Evolutionary conservation across 2,888 invertebrate species (phyloP), one percentile per base, ranked within the genome.

Genomic region (Formica aserva): DNA sequence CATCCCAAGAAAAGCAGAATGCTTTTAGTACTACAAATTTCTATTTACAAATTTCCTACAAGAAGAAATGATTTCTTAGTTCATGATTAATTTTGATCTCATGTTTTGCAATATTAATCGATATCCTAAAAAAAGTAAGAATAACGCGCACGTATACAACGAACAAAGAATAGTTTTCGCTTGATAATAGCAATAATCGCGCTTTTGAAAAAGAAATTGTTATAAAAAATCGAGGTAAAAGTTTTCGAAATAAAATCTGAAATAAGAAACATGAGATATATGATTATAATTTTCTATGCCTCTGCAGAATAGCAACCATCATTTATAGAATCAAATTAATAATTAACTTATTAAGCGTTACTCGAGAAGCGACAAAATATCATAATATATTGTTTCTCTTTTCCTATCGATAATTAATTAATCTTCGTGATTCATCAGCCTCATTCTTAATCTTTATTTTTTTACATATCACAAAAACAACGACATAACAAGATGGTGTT

Each of bases 161-260:
- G 1, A 26, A 8, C 9, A n/a, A 57, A 66, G 41, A 48, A 41
- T 66, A 65, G 0, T 45, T 45, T 45, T 45, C 13, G 22, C 29
- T n/a, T 45, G 71, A 71, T 71, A 78, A 45, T 45, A 45, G 55
- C 72, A 18, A 55, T 69, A 41, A 45, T 60, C 57, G 32, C 57
- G 18, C 41, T 32, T 57, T 11, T n/a, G 22, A 57, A 48, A 55
- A 71, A 60, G 32, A 32, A 35, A 78, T 41, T 78, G 41, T 78
- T 66, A 41, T 15, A 29, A 67, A 6, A 35, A 26, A 22, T 22
- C 22, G 18, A 41, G 38, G 41, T 41, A 22, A 60, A 71, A 71
- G 18, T 78, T 71, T 45, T 60, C 32, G 18, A 22, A 45, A 63
- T 45, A 3, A 62, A 52, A 38, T 22, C 18, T 18, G 48, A 35